phyloP scores from a whole-genome alignment of 1,140 invertebrate species.

The Melipona quadrifasciata region DNA sequence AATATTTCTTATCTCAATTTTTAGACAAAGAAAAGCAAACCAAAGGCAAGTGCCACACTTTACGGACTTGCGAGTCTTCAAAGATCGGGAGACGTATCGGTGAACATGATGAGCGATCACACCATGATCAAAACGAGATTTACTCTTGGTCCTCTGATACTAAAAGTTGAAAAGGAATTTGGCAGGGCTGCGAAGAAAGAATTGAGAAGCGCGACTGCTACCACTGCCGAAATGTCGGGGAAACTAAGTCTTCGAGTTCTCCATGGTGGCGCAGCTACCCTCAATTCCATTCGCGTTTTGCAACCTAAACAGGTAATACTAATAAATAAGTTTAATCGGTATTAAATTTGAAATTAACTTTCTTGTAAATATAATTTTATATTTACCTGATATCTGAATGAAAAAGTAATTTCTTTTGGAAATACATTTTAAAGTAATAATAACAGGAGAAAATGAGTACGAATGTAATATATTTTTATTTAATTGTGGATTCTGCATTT shows the following conservation, averaged over 20 bases:
- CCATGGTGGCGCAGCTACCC: constrained; percentile 88
- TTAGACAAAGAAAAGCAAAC: constrained; percentile 80
- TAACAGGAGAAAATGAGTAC: no score
- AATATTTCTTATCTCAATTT: background rate
- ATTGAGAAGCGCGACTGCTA: constrained; percentile 90
- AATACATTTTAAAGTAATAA: no score
- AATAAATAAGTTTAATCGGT: background rate
- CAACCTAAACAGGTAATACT: constrained; percentile 90
- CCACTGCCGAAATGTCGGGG: constrained; percentile 91
- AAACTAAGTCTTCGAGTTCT: constrained; percentile 89
- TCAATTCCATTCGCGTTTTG: constrained; percentile 91
- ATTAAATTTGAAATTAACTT: background rate
- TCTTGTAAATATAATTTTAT: background rate
- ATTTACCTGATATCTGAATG: no score
- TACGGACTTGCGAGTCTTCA: constrained; percentile 89
- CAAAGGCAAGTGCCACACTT: constrained; percentile 88
- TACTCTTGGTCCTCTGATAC: constrained; percentile 88
- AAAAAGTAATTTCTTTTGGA: no score
- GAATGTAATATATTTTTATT: no score
- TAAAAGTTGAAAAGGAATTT: constrained; percentile 92
- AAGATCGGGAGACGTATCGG: constrained; percentile 89
- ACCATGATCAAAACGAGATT: constrained; percentile 92
- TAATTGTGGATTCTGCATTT: no score
- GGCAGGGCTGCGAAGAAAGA: constrained; percentile 89
- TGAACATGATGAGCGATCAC: constrained; percentile 89